Percentiles rank a stretch among this genome's conserved stretches.
phyloP scores from a whole-genome alignment of 1,140 invertebrate species.

The Goniozus legneri region DNA sequence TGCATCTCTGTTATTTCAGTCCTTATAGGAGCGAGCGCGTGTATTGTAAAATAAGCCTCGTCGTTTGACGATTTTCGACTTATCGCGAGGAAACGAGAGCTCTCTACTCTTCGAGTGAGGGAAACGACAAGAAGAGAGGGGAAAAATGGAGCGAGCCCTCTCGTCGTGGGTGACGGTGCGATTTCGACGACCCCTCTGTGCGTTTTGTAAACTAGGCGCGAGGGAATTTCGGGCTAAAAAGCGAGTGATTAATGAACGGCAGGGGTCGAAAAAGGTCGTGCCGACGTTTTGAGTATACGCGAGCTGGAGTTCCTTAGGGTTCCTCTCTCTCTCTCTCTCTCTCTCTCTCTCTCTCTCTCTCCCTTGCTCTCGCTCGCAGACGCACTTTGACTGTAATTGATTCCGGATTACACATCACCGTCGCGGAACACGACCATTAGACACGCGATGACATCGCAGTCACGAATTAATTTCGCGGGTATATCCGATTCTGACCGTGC shows the following conservation, averaged over 20 bases:
- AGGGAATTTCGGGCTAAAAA: constrained; percentile 53
- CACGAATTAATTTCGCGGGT: constrained; percentile 17
- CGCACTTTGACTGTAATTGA: constrained; percentile 37
- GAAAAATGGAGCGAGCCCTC: too few relatives aligned
- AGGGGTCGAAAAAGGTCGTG: constrained; percentile 33
- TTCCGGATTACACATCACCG: constrained; percentile 39
- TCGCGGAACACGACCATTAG: constrained; percentile 17
- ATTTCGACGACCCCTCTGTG: constrained; percentile 47
- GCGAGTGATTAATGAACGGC: constrained; percentile 51
- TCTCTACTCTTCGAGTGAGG: constrained; percentile 15
- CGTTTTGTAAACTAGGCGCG: constrained; percentile 50
- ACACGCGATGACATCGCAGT: constrained; percentile 17
- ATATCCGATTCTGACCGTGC: too few relatives aligned
- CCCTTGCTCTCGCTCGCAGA: constrained; percentile 1
- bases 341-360: constrained; percentile 10
- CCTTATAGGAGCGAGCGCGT: constrained; percentile 28
- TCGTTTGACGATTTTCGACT: too few relatives aligned
- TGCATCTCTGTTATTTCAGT: constrained; percentile 51
- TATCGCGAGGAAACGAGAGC: too few relatives aligned
- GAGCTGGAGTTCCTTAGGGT: not conserved
- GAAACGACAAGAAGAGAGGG: constrained; percentile 35
- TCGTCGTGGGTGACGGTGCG: constrained; percentile 46
- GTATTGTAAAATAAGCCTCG: not conserved
- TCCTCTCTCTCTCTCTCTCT: constrained; percentile 10
- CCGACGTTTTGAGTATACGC: constrained; percentile 6